Evolutionary conservation across 2,888 invertebrate genomes (phyloP), one percentile per base, ranked within the genome.

Genomic region (Portevinia maculata): DNA sequence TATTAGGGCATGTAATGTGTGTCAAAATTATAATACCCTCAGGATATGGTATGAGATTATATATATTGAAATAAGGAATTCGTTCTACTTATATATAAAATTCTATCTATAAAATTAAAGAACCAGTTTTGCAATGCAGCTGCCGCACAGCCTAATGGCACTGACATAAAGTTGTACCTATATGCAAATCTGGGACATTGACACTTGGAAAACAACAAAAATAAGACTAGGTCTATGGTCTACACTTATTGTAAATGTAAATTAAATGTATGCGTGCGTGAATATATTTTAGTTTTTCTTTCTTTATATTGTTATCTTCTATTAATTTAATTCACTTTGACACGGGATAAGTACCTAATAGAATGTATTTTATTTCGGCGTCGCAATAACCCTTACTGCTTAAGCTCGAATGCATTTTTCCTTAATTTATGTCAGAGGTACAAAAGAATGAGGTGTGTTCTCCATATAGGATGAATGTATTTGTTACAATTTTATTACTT

Each of bases 331-430:
- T 24, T n/a, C 28, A 15, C 19, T 28, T 44, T 48, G 19, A 37
- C 1, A 3, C 24, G 5, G 5, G 24, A 24, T 24, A 24, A 24
- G 24, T 24, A 24, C 24, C 24, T 24, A 24, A n/a, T n/a, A 24
- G 19, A 57, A 60, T 24, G 13, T 28, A 44, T 37, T 34, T 41
- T n/a, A 11, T 76, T 15, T 8, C 53, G 52, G 53, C 15, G 52
- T 46, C 53, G 37, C 53, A 69, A 46, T 39, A 53, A 69, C 46
- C 50, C 15, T 24, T 8, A 7, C 17, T 0, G 39, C 8, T 37
- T 34, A n/a, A 15, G 13, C 13, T 15, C 13, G 34, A 21, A 3
- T 24, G 9, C 7, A 17, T 17, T 59, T 59, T n/a, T 8, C 9
- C 30, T 9, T 19, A 13, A 24, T 37, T 37, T 48, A 19, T 44